Conservation (phyloP, 2,888 invertebrate species). For the Priocnemis perturbator region DNA sequence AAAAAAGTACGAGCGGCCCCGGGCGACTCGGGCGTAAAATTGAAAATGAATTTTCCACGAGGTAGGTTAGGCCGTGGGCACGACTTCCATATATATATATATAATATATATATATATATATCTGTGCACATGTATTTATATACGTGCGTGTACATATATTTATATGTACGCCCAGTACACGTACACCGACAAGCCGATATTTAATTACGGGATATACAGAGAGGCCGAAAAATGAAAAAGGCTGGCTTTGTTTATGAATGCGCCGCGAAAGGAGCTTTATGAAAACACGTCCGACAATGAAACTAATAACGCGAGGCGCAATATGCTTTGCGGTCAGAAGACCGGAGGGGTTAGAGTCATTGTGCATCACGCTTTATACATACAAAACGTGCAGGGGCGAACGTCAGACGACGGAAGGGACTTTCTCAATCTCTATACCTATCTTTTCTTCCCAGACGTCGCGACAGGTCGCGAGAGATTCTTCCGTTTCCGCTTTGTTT, state of each 20-base stretch:
- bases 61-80: slow-evolving; percentile 14
- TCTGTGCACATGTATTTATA: no score
- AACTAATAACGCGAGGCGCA: slow-evolving; percentile 58
- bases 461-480: no score
- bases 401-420: slow-evolving; percentile 14
- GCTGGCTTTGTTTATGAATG: slow-evolving; percentile 51
- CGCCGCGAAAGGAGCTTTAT: slow-evolving; percentile 44
- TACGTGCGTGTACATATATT: no score
- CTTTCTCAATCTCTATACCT: slow-evolving; percentile 5
- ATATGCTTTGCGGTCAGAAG: slow-evolving; percentile 44
- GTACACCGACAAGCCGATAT: slow-evolving; percentile 33
- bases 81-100: no score
- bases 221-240: slow-evolving; percentile 32
- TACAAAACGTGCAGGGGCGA: slow-evolving; percentile 10
- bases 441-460: neutral
- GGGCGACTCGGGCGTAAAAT: slow-evolving; percentile 32
- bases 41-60: slow-evolving; percentile 50
- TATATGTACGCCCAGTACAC: neutral
- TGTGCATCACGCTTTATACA: no score
- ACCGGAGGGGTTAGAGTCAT: slow-evolving; percentile 2
- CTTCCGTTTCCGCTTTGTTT: no score
- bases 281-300: slow-evolving; percentile 53
- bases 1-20: no score
- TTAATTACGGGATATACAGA: slow-evolving; percentile 51
- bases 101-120: no score